Evolutionary conservation across 2,797 vertebrate species (phyloP).

Genomic region (Gephyroberyx darwinii): DNA sequence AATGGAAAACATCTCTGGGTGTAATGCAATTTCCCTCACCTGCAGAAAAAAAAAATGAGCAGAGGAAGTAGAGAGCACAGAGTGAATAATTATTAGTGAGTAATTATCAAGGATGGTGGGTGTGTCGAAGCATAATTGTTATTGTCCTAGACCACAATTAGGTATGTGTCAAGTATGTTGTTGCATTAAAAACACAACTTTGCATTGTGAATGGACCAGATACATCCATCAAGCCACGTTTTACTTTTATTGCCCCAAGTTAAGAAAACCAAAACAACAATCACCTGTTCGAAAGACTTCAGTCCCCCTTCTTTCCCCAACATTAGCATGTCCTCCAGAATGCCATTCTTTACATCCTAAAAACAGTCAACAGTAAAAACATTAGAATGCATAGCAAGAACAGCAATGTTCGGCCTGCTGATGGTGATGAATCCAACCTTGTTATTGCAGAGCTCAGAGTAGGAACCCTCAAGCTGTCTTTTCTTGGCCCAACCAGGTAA

Average conservation of each 20-base stretch:
- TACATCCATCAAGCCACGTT: not conserved
- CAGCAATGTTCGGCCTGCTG: not conserved
- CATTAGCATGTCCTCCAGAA: conserved; percentile 90
- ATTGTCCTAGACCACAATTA: not conserved
- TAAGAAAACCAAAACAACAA: conserved; percentile 13
- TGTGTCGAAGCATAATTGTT: not conserved
- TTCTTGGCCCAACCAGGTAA: conserved; percentile 88
- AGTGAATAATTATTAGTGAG: not conserved
- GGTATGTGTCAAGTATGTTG: not conserved
- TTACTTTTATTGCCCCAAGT: no score
- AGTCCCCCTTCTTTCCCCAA: conserved; percentile 92
- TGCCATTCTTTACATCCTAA: conserved; percentile 88
- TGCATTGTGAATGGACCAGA: not conserved
- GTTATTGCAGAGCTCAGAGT: conserved; percentile 87
- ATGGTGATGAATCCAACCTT: conserved; percentile 77
- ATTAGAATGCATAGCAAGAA: not conserved
- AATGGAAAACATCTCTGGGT: conserved; percentile 90
- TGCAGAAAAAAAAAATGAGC: conserved; percentile 58
- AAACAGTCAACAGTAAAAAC: not conserved
- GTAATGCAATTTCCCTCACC: conserved; percentile 90
- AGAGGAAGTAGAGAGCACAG: no score
- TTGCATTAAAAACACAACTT: not conserved
- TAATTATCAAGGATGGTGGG: not conserved
- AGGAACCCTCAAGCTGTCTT: conserved; percentile 87
- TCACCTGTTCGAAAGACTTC: conserved; percentile 98